Percentiles rank a stretch among this genome's conserved stretches.
Evolutionary conservation across 2,113 vertebrate genomes (phyloP).

Genomic region (Halcyon senegalensis): DNA sequence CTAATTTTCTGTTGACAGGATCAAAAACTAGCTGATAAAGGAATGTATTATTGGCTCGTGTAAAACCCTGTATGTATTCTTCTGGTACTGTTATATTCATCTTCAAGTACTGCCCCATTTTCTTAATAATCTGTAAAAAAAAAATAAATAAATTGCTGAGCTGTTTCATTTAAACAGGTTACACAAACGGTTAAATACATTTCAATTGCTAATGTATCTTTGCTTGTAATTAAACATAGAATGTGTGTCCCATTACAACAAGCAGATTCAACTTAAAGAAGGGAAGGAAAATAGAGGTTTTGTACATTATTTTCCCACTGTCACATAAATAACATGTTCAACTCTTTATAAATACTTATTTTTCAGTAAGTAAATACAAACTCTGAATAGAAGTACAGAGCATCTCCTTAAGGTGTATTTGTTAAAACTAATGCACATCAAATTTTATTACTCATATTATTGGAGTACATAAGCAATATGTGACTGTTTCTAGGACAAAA

Average conservation of each 20-base stretch:
- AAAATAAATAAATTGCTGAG: not conserved
- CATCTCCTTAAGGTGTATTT: not conserved
- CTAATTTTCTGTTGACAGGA: constrained; percentile 85
- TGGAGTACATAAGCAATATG: not conserved
- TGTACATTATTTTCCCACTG: not conserved
- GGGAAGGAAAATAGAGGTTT: not conserved
- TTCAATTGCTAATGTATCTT: not conserved
- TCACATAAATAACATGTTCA: not conserved
- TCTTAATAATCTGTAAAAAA: constrained; percentile 88
- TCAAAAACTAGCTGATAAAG: constrained; percentile 97
- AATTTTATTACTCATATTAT: not conserved
- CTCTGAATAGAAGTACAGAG: not conserved
- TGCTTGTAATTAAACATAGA: not conserved
- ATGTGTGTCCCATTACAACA: not conserved
- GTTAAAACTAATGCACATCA: not conserved
- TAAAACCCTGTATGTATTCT: constrained; percentile 91
- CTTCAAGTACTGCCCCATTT: constrained; percentile 97
- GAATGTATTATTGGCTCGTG: constrained; percentile 94
- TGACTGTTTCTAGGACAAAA: not conserved
- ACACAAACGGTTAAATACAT: not conserved
- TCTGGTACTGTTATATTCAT: constrained; percentile 87
- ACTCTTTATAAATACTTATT: not conserved
- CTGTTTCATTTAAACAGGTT: not conserved
- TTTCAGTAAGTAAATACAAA: not conserved
- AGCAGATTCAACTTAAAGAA: not conserved